Base-by-base conservation (phyloP, 2,888 invertebrate genomes). In the Eupithecia abbreviata region DNA sequence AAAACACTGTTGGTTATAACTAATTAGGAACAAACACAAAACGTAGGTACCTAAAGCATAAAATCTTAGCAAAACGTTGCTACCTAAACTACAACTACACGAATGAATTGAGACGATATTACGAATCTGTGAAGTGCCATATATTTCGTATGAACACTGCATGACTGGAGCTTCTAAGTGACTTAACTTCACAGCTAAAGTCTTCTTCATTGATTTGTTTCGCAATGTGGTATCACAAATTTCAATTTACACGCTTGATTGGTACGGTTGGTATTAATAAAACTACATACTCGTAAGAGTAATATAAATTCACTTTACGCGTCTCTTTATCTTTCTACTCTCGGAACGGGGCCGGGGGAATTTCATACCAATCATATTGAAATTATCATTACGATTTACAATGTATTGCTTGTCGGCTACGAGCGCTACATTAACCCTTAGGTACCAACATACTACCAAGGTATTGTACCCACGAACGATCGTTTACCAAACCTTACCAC, bases 401-500 rank as follows among this genome's bases (percentile, higher is more conserved):
- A 55, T 15, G 15, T 5, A 51, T 4, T 15, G 51, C 5, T 51
- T 51, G 15, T 55, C 55, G n/a, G 15, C 15, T 6, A 12, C 49
- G n/a, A 58, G 9, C 55, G 9, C 18, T 58, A 9, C n/a, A 18
- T 58, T 58, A 55, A 30, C 2, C 30, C 30, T 62, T 62, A 62
- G 30, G 30, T 62, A 30, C 62, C 10, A n/a, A n/a, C 55, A 55
- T 9, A 18, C 55, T 58, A 18, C 18, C 55, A 62, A 47, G 30
- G 74, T 43, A 45, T 42, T 62, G 58, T 71, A 58, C 12, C 68
- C 69, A 12, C 45, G n/a, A 47, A 12, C 45, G n/a, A 47, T 47
- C 69, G 69, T 69, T 47, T 30, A 69, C 69, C 43, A 73, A 72
- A 74, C 75, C 78, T 78, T 73, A 74, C 72, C 72, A 70, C 69